Conservation (phyloP, 2,888 invertebrate species). For the Girardia tigrina region DNA sequence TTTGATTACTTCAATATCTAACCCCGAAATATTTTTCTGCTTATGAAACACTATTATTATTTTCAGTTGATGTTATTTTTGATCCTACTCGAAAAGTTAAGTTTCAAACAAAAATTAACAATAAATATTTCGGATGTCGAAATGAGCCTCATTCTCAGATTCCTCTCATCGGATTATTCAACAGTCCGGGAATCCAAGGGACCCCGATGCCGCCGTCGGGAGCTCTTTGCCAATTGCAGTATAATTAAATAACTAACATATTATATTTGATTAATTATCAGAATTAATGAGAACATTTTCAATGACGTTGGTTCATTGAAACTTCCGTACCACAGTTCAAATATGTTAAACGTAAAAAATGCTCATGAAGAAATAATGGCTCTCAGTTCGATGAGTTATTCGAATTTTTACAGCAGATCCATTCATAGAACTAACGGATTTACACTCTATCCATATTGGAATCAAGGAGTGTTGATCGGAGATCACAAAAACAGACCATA, state of each 20-base stretch:
- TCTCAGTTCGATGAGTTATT: not conserved
- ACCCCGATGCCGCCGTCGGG: not conserved
- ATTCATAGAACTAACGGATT: not conserved
- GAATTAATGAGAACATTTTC: not conserved
- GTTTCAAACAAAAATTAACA: not conserved
- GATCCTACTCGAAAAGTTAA: not conserved
- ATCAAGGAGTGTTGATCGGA: not conserved
- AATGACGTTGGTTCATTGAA: not conserved
- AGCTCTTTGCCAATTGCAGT: constrained; percentile 12
- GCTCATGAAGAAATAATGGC: not conserved
- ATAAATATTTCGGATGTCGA: not conserved
- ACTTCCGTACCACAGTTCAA: not conserved
- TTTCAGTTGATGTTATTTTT: not conserved
- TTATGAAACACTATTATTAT: too few species aligned
- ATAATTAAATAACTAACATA: not conserved
- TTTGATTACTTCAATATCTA: too few species aligned
- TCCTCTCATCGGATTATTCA: not conserved
- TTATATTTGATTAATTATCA: not conserved
- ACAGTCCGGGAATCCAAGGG: not conserved
- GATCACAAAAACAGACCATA: not conserved
- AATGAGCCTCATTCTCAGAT: not conserved
- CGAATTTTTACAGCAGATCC: constrained; percentile 8
- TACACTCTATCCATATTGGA: not conserved
- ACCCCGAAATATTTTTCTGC: too few species aligned
- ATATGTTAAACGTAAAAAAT: not conserved